Conservation (phyloP, 2,888 invertebrate species). For the Pseudococcus jackbeardsleyi region DNA sequence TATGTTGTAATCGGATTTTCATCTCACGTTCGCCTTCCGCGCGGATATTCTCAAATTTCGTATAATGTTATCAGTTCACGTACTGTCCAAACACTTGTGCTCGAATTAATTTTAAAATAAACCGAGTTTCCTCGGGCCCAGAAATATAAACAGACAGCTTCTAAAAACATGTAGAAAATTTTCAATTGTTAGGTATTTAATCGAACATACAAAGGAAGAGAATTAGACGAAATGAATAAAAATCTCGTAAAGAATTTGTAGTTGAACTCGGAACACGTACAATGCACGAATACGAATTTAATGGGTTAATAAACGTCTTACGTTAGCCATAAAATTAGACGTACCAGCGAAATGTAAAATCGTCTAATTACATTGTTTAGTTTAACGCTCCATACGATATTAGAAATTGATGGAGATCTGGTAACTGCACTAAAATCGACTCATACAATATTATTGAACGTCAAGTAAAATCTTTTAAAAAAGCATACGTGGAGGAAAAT, state of each 20-base stretch:
- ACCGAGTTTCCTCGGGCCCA: not conserved
- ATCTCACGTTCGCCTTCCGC: not conserved
- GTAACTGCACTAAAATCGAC: not conserved
- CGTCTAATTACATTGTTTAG: not conserved
- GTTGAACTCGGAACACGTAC: not conserved
- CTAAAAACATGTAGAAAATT: not conserved
- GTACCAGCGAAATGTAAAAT: not conserved
- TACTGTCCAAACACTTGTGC: not conserved
- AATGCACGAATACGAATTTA: not conserved
- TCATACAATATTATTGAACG: not conserved
- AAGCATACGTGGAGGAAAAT: not conserved
- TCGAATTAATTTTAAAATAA: not conserved
- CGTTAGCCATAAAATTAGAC: not conserved
- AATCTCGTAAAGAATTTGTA: not conserved
- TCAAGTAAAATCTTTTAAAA: not conserved
- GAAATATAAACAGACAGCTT: not conserved
- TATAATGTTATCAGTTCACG: not conserved
- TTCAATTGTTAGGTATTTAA: not conserved
- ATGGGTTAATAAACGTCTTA: slow-evolving; percentile 19
- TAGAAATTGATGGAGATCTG: not conserved
- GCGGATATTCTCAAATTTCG: not conserved
- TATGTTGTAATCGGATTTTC: not conserved
- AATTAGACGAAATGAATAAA: not conserved
- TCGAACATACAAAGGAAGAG: not conserved
- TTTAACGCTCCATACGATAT: not conserved